A percentile compares a stretch with the other conserved stretches of the same genome.
These are phyloP conservation scores for Camponotus floridanus DNA, from an alignment of 1,140 invertebrate species.

Conservation along the genomic window DNA sequence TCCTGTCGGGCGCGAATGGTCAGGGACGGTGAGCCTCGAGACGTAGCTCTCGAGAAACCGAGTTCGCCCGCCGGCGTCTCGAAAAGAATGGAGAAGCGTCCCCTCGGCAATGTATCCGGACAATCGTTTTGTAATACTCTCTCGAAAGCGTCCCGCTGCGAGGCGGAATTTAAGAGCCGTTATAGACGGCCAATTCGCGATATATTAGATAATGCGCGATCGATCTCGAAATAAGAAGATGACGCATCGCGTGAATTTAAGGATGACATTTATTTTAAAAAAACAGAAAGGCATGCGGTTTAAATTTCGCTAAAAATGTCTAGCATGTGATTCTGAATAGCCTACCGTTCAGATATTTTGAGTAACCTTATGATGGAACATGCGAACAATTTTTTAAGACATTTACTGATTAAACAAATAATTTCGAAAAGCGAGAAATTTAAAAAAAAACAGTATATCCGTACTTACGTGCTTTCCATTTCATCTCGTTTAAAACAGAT, in stretches of 20 bases:
- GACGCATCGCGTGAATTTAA: background rate
- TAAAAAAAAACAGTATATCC: background rate
- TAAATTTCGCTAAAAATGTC: background rate
- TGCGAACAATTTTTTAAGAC: background rate
- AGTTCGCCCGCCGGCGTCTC: slow-evolving; percentile 31
- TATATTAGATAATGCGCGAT: slow-evolving; percentile 32
- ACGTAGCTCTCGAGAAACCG: slow-evolving; percentile 25
- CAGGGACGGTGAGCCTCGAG: slow-evolving; percentile 56
- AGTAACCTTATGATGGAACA: background rate
- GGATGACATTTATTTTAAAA: background rate
- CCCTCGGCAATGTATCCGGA: slow-evolving; percentile 40
- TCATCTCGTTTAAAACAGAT: background rate
- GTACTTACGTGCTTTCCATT: background rate
- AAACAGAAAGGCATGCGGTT: too few species aligned
- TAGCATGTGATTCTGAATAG: background rate
- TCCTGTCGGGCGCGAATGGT: slow-evolving; percentile 61
- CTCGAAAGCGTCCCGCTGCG: slow-evolving; percentile 46
- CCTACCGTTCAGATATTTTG: background rate
- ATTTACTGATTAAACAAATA: background rate
- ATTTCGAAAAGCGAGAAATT: background rate
- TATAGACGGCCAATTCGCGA: slow-evolving; percentile 28
- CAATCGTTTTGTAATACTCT: slow-evolving; percentile 38
- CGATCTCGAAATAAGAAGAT: background rate
- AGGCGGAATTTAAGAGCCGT: slow-evolving; percentile 50
- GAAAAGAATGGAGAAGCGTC: slow-evolving; percentile 31